Evolutionary conservation across 2,797 vertebrate species (phyloP).

Genomic region (Vireo griseus): DNA sequence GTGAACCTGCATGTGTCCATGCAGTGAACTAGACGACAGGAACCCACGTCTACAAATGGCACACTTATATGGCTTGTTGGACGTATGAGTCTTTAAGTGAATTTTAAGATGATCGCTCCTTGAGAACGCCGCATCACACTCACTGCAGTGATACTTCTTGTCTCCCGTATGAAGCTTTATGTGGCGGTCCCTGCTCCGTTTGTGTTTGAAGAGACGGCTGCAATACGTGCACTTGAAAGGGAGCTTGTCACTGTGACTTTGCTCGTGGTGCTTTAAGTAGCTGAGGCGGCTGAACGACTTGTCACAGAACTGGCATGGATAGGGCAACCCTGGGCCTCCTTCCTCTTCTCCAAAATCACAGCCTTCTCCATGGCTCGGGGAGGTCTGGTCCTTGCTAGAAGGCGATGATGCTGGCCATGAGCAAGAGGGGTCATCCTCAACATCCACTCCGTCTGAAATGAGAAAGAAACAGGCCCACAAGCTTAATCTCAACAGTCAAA

Average conservation of each 20-base stretch:
- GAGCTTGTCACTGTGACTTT: slow-evolving; percentile 97
- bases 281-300: slow-evolving; percentile 98
- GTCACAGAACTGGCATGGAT: slow-evolving; percentile 98
- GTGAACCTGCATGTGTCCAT: slow-evolving; percentile 99
- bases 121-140: slow-evolving; percentile 96
- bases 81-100: slow-evolving; percentile 98
- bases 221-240: slow-evolving; percentile 98
- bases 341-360: slow-evolving; percentile 97
- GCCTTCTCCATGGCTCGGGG: slow-evolving; percentile 93
- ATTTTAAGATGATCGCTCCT: slow-evolving; percentile 98
- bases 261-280: slow-evolving; percentile 98
- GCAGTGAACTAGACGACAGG: slow-evolving; percentile 93
- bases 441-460: slow-evolving; percentile 88
- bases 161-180: slow-evolving; percentile 98
- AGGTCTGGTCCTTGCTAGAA: slow-evolving; percentile 98
- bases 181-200: slow-evolving; percentile 95
- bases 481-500: not conserved
- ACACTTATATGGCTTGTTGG: slow-evolving; percentile 99
- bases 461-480: slow-evolving; percentile 1
- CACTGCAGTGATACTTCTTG: slow-evolving; percentile 98
- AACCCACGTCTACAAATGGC: slow-evolving; percentile 96
- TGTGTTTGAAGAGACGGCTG: slow-evolving; percentile 98
- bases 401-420: slow-evolving; percentile 98
- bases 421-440: slow-evolving; percentile 96
- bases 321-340: slow-evolving; percentile 91